phyloP scores from a whole-genome alignment of 2,113 vertebrate species.

The Charina bottae region DNA sequence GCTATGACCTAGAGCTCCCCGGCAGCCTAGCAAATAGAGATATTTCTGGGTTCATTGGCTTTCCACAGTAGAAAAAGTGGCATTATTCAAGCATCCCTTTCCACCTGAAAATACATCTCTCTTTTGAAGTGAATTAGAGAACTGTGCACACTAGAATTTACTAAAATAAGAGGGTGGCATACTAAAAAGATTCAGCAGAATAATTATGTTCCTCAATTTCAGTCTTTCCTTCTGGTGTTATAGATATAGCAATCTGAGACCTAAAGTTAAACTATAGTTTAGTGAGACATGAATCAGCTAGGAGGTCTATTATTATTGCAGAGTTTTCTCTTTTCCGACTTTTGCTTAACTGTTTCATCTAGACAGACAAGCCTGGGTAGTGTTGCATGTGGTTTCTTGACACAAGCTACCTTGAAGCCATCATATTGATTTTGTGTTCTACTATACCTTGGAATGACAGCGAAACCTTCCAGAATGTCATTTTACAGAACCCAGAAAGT shows the following conservation, averaged over 20 bases:
- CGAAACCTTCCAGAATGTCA: neutral
- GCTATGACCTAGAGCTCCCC: neutral
- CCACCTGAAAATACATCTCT: neutral
- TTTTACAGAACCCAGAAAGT: neutral
- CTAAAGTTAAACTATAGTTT: neutral
- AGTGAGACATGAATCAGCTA: neutral
- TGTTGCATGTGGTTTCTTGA: neutral
- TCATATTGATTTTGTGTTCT: neutral
- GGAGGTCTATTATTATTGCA: too few species aligned
- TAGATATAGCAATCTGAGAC: neutral
- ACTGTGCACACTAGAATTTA: neutral
- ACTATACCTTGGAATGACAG: neutral
- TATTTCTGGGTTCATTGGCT: neutral
- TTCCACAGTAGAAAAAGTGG: neutral
- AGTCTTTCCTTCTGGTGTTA: neutral
- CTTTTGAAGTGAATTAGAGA: neutral
- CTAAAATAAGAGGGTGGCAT: neutral
- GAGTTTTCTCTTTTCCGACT: neutral
- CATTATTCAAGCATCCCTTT: neutral
- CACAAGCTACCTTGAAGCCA: neutral
- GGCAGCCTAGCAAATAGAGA: neutral
- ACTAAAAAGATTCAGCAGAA: neutral
- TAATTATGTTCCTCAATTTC: neutral
- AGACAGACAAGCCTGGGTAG: neutral
- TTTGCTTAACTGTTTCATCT: neutral